A percentile compares a stretch with the other conserved stretches of the same genome.
Evolutionary conservation across 2,113 vertebrate species (phyloP).

Genomic region (Tupaia chinensis): DNA sequence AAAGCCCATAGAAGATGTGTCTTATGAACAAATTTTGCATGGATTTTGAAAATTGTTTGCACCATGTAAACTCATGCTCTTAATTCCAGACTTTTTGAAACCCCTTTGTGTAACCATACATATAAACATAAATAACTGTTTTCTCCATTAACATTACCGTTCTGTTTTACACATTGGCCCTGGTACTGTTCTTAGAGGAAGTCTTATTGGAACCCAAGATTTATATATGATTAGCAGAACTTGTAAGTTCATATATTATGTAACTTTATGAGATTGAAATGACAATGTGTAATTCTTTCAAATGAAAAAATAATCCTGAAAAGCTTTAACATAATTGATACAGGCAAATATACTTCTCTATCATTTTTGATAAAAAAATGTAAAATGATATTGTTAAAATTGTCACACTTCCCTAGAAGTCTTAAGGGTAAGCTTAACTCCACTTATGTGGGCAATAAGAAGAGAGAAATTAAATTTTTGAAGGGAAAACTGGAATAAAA

Average conservation of each 20-base stretch:
- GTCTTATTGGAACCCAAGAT: background rate
- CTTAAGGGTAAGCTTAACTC: constrained; percentile 26
- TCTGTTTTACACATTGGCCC: constrained; percentile 14
- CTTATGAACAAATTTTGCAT: no score
- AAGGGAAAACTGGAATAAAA: constrained; percentile 49
- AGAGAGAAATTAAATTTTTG: constrained; percentile 38
- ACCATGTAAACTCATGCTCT: no score
- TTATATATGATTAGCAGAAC: constrained; percentile 17
- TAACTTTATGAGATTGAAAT: constrained; percentile 1
- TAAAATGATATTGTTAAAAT: constrained; percentile 13
- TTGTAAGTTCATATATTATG: constrained; percentile 14
- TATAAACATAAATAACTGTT: background rate
- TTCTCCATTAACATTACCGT: background rate
- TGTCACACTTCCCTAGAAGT: constrained; percentile 37
- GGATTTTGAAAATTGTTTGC: no score
- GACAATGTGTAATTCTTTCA: background rate
- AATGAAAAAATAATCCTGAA: constrained; percentile 19
- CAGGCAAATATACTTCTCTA: constrained; percentile 13
- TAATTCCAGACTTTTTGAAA: no score
- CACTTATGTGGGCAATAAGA: background rate
- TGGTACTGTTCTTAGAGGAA: constrained; percentile 20
- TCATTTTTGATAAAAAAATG: constrained; percentile 43
- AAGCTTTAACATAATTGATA: constrained; percentile 41
- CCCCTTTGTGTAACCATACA: no score
- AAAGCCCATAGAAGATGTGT: no score